phyloP scores from a whole-genome alignment of 2,797 vertebrate genomes.

The Glossophaga mutica region DNA sequence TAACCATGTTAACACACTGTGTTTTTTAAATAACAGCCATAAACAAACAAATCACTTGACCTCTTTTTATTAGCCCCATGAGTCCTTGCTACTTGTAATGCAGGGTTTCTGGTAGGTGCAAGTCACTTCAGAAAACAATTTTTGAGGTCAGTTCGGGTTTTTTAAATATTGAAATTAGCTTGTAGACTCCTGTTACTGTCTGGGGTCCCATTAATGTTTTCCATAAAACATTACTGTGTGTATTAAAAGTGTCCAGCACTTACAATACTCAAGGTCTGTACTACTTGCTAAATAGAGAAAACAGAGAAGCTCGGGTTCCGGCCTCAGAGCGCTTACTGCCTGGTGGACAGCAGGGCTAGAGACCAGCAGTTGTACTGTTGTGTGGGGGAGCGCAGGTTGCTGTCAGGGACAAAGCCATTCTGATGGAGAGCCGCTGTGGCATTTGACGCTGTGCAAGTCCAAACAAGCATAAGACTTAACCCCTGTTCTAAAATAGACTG shows the following conservation, averaged over 20 bases:
- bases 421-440: not conserved
- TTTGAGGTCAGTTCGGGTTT: not conserved
- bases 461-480: not conserved
- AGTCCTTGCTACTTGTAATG: constrained; percentile 24
- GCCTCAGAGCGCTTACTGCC: not conserved
- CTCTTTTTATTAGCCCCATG: constrained; percentile 23
- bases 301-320: not conserved
- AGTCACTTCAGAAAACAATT: not conserved
- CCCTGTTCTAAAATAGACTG: not conserved
- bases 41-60: constrained; percentile 20
- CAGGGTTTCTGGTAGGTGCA: not conserved
- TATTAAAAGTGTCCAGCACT: not conserved
- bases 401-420: not conserved
- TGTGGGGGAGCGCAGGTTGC: not conserved
- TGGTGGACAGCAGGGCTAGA: not conserved
- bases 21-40: constrained; percentile 7
- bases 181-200: not conserved
- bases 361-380: not conserved
- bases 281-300: not conserved
- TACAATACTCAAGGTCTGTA: not conserved
- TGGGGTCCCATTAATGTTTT: not conserved
- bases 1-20: not conserved
- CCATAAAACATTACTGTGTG: not conserved
- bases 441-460: not conserved
- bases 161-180: constrained; percentile 1